Base-by-base conservation (phyloP, 2,113 vertebrate genomes). In the Callospermophilus lateralis region DNA sequence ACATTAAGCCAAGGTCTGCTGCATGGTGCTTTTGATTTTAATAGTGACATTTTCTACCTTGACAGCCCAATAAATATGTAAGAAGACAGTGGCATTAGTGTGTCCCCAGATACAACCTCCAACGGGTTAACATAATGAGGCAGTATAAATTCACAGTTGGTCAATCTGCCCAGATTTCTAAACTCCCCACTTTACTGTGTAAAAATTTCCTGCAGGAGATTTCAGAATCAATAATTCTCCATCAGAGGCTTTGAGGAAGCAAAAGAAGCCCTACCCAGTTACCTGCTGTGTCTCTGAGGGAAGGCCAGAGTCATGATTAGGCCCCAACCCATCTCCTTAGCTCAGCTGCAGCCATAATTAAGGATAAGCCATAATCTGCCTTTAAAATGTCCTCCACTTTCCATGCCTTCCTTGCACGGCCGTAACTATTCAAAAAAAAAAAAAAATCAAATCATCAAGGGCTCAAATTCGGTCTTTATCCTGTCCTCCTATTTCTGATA, bases 291-390 rank as follows among this genome's bases (percentile, higher is more conserved):
- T 92, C 89, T 97, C 95, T 65, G 1, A 90, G 55, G 84, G 45
- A 77, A 86, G 87, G 91, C 30, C 3, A 61, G 63, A 96, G 70
- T 84, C 20, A 39, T 83, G 53, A 94, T 90, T 91, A 85, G 42
- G 95, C 92, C 73, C 24, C 89, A 88, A 68, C 72, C 45, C 48
- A 83, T 80, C 51, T 84, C 85, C 76, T 95, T 87, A 72, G 53
- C 73, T 95, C 89, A 89, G 48, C 53, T 90, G 58, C 90, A 96
- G 94, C 97, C 96, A 58, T 93, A 96, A 95, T 96, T 97, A 97
- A 97, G 87, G 89, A 95, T 96, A 98, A 98, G 92, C 86, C 34
- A 96, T 95, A 96, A 96, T 90, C 95, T 97, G 90, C 95, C 96
- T 97, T 96, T 96, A 95, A 94, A 97, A 95, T 77, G 73, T 65